Evolutionary conservation across 2,113 vertebrate genomes (phyloP).

Genomic region (Myiozetetes cayanensis): DNA sequence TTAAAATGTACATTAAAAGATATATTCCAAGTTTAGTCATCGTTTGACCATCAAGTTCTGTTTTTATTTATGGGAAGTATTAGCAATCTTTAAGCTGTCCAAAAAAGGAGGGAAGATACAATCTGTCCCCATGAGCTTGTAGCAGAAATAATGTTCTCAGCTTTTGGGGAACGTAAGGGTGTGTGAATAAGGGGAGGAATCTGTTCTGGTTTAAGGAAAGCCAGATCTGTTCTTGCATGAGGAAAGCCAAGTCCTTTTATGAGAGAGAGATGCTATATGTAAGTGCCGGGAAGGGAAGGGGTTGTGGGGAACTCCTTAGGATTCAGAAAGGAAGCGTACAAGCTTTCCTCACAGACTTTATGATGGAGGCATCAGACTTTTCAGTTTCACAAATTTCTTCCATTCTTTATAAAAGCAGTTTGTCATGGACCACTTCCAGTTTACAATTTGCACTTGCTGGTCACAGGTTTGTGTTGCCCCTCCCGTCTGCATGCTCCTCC

Average conservation of each 20-base stretch:
- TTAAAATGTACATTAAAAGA: background rate
- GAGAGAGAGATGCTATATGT: background rate
- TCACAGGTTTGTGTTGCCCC: background rate
- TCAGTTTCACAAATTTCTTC: background rate
- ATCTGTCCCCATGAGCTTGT: constrained; percentile 13
- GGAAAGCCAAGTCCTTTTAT: background rate
- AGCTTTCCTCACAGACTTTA: background rate
- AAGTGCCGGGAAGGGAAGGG: background rate
- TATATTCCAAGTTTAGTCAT: constrained; percentile 10
- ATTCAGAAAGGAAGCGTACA: background rate
- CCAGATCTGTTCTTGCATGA: background rate
- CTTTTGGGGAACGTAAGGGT: background rate
- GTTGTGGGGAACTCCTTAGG: background rate
- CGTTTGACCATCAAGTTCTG: background rate
- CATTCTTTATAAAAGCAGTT: background rate
- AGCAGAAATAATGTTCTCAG: constrained; percentile 12
- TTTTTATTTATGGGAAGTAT: background rate
- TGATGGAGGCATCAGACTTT: background rate
- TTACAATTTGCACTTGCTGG: background rate
- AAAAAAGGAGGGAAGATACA: constrained; percentile 31
- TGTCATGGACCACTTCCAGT: background rate
- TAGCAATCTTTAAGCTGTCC: background rate
- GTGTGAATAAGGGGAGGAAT: constrained; percentile 1
- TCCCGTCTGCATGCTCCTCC: background rate
- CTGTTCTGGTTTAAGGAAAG: constrained; percentile 12